Evolutionary conservation across 2,888 invertebrate genomes (phyloP), one percentile per base, ranked within the genome.

Genomic region (Melanophora roralis): DNA sequence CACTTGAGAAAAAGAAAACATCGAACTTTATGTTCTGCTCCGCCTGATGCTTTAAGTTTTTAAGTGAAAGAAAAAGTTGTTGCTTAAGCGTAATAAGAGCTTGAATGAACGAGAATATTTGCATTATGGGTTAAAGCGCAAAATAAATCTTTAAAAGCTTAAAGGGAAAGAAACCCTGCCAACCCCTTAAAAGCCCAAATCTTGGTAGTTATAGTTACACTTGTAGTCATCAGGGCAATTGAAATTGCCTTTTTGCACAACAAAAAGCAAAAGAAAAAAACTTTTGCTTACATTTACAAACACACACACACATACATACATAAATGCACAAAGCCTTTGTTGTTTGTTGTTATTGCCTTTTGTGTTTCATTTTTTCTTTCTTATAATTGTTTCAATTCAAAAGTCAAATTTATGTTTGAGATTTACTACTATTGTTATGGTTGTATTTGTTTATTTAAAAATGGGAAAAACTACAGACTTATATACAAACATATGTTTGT

Each of bases 81-180:
- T 7, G 27, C 23, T n/a, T 53, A n/a, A 43, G 38, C 6, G 36
- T 5, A 53, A 45, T 43, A 21, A 57, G 21, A 6, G 43, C 5
- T 43, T 60, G 45, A 43, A 75, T 38, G 57, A n/a, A n/a, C n/a
- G n/a, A n/a, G n/a, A 64, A 45, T 68, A 77, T 80, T 80, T 80
- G 62, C 68, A 80, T 76, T 80, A 76, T 77, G 77, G 67, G 71
- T 45, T 67, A 67, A 27, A 65, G 45, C 36, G 62, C 40, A 69
- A 73, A 27, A 73, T 32, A 64, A 57, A 53, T 51, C 59, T 49
- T 45, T 7, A 9, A 36, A 68, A 16, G n/a, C 34, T 51, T 9
- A 34, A 27, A 60, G 60, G 34, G 47, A 27, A 27, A n/a, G 12
- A 16, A 4, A 36, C 57, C 60, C 8, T 11, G 4, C 7, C 21